Evolutionary conservation across 2,888 invertebrate species (phyloP), one percentile per base, ranked within the genome.

Genomic region (Octonoba sinensis): DNA sequence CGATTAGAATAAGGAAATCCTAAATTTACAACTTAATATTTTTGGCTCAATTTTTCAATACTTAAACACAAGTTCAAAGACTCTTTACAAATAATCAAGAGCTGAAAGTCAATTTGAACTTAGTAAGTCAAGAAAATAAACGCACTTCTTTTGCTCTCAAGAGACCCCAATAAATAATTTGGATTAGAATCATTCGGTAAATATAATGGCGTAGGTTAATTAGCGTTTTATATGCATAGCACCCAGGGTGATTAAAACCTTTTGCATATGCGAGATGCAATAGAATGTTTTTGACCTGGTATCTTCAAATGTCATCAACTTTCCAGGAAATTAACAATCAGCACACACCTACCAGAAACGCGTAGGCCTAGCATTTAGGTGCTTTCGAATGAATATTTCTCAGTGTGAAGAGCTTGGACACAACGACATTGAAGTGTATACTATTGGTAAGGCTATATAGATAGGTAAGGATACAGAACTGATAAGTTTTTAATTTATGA

Each of bases 201-300:
- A 59, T 66, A 67, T 54, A 51, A n/a, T 51, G n/a, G 66, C 66
- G 78, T 79, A 70, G 78, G 78, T 59, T 79, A 79, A 79, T 79
- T 66, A 60, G 78, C 60, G 15, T 66, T 79, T 72, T 79, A 72
- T 79, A 79, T 79, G 57, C 78, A 69, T 59, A 64, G 69, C 76
- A 18, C 27, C 66, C 60, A 18, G 47, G 24, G 70, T 56, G 44
- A 65, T 60, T n/a, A 62, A 49, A 70, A 73, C 47, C 36, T 78
- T 73, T 44, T 44, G 44, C 24, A 65, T 36, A 64, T 22, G 20
- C 13, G 60, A 65, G 47, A 36, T 12, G 16, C n/a, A 36, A 47
- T 18, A 36, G 56, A 71, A 27, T 60, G 71, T 49, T 71, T 70
- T 71, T 64, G 77, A 78, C 77, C 77, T 65, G 70, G 47, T 78